Evolutionary conservation across 30 jellyfish, hydroid and myxozoan species (phyloP).

Genomic region (Turritopsis rubra): DNA sequence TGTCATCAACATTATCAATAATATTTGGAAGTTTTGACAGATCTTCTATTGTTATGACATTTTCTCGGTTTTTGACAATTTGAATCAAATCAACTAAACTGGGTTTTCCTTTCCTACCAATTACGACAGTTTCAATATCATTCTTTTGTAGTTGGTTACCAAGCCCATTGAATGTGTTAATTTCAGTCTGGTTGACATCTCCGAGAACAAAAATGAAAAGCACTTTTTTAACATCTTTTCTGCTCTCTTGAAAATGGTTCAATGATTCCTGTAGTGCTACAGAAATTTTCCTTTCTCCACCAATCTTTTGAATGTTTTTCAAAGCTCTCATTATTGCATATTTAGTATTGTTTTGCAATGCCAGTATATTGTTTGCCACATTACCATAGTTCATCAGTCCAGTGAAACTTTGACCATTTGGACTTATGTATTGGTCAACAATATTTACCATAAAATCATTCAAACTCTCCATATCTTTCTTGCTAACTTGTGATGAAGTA

Average conservation of each 20-base stretch:
- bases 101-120: not conserved
- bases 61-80: not conserved
- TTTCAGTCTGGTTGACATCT: not conserved
- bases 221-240: constrained; percentile 32
- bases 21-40: not conserved
- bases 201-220: constrained; percentile 24
- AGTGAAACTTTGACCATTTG: constrained; percentile 12
- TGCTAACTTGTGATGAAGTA: constrained; percentile 20
- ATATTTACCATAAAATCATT: constrained; percentile 19
- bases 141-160: not conserved
- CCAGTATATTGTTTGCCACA: not conserved
- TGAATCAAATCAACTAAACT: not conserved
- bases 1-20: not conserved
- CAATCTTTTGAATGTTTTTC: not conserved
- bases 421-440: constrained; percentile 15
- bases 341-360: constrained; percentile 1
- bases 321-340: constrained; percentile 18
- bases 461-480: constrained; percentile 20
- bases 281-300: constrained; percentile 26
- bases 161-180: not conserved
- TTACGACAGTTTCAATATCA: not conserved
- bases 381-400: constrained; percentile 22
- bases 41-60: not conserved
- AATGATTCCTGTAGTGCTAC: constrained; percentile 13
- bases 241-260: constrained; percentile 9